Conservation (phyloP, 2,888 invertebrate species). For the Andrena hattorfiana region DNA sequence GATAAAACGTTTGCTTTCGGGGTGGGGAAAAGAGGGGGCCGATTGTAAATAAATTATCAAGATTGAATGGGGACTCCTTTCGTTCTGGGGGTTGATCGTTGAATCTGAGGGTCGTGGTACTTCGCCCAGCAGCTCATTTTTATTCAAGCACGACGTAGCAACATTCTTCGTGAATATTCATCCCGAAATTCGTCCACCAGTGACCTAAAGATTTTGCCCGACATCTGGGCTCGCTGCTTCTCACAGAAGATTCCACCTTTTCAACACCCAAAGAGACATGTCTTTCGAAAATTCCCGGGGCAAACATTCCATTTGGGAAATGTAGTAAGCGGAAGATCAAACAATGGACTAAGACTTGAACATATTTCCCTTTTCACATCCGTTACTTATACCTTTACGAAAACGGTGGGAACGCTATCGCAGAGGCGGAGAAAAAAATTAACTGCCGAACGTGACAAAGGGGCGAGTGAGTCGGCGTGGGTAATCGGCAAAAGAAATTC, state of each 20-base stretch:
- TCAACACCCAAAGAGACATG: background rate
- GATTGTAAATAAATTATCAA: constrained; percentile 57
- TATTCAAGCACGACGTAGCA: no score
- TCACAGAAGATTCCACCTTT: no score
- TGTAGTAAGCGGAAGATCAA: constrained; percentile 17
- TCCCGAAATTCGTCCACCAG: background rate
- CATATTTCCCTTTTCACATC: background rate
- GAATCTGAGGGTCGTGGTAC: background rate
- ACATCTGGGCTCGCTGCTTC: no score
- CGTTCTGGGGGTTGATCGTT: constrained; percentile 1
- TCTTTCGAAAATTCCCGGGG: constrained; percentile 8
- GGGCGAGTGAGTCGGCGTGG: constrained; percentile 12
- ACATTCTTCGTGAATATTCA: no score
- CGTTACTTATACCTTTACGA: background rate
- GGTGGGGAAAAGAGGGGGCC: constrained; percentile 6
- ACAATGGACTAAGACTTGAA: background rate
- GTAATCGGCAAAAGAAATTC: constrained; percentile 26
- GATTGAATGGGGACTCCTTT: constrained; percentile 29
- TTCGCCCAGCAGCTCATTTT: background rate
- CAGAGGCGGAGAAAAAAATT: background rate
- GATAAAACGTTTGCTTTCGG: constrained; percentile 29
- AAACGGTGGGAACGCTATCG: background rate
- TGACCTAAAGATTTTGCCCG: background rate
- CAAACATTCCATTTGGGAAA: background rate
- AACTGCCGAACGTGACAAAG: constrained; percentile 14